Base-by-base conservation (phyloP, 2,113 vertebrate genomes). In the Ardeotis arabs region DNA sequence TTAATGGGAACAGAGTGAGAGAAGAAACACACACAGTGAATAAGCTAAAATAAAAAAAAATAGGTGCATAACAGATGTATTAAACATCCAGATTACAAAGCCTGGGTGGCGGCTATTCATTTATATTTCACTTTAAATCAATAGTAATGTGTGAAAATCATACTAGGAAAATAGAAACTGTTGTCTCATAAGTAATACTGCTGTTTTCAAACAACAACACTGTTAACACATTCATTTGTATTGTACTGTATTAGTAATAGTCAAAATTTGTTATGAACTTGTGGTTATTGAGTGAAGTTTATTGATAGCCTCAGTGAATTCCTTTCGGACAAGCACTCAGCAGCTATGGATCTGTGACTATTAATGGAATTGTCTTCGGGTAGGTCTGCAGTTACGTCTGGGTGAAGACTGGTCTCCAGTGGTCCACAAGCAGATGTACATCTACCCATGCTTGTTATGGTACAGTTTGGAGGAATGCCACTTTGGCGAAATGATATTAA, bases 361-460 rank as follows among this genome's bases (percentile, higher is more conserved):
- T 74, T 59, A 76, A 58, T 29, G 56, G 50, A 53, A 67, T 22
- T 80, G 58, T 63, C 44, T 91, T 73, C 14, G 4, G 63, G 63
- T 53, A 89, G 69, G 24, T 82, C 41, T 14, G 68, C 66, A 87
- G 72, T 55, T 89, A 91, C 67, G 58, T 91, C 84, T 84, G 91
- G 27, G 63, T 31, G 70, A 94, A 96, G 91, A 87, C 74, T 94
- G 91, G 89, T 96, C 91, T 95, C 88, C 90, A 81, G 73, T 90
- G 90, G 79, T 89, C 90, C 89, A 20, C 64, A 63, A 78, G 68
- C 0, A 92, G 86, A 74, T 74, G 68, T 72, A 94, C 83, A 90
- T 92, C 87, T 56, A 64, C 39, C 39, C 73, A 16, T 41, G 69
- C 14, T 64, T 79, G 19, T 28, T 94, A 76, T 27, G 47, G 35